Evolutionary conservation across 2,888 invertebrate species (phyloP).

Genomic region (Temnothorax unifasciatus): DNA sequence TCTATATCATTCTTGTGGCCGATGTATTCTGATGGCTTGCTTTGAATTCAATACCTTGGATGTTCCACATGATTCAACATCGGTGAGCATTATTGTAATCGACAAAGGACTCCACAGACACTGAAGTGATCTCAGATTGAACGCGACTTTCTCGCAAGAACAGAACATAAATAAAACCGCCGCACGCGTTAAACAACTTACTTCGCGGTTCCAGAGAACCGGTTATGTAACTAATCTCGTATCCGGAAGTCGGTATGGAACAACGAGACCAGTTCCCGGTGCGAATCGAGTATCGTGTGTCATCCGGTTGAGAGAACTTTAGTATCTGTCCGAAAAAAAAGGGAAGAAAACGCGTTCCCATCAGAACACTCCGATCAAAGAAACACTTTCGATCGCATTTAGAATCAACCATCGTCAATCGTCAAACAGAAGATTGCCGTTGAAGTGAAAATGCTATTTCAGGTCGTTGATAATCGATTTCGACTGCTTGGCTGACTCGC

Average conservation of each 20-base stretch:
- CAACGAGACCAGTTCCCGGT: slow-evolving; percentile 57
- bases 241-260: slow-evolving; percentile 64
- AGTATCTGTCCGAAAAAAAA: not conserved
- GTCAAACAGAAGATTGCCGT: not conserved
- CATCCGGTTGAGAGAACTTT: slow-evolving; percentile 12
- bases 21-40: not conserved
- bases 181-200: slow-evolving; percentile 72
- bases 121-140: slow-evolving; percentile 11
- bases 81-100: not conserved
- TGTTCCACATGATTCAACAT: not conserved
- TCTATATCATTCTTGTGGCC: not conserved
- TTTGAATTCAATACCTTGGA: not conserved
- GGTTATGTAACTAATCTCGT: slow-evolving; percentile 74
- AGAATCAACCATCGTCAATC: not conserved
- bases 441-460: slow-evolving; percentile 9
- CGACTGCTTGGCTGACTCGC: not conserved
- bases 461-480: not conserved
- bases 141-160: slow-evolving; percentile 17
- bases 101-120: not conserved
- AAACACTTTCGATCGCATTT: slow-evolving; percentile 41
- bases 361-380: not conserved
- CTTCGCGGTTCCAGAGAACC: slow-evolving; percentile 62
- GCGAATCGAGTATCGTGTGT: slow-evolving; percentile 28
- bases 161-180: slow-evolving; percentile 65
- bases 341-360: not conserved